Base-by-base conservation (phyloP, 1,140 invertebrate genomes). In the Goniozus legneri region DNA sequence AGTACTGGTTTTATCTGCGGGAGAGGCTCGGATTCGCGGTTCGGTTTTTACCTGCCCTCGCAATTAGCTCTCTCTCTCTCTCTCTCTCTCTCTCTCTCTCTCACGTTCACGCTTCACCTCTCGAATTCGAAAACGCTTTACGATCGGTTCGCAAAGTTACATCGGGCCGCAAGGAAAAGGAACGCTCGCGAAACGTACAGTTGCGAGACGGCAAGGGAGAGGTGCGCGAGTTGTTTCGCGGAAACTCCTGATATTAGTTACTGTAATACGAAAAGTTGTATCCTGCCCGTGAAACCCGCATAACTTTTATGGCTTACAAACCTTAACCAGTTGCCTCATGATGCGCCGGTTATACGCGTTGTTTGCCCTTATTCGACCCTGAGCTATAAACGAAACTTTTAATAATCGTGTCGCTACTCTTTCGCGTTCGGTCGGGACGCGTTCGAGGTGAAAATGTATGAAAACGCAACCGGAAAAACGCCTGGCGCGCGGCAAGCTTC, bases 261-360 rank as follows among this genome's bases (percentile, higher is more conserved):
- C 39, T 24, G 45, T 58, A 58, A 58, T 40, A 49, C 22, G 42
- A 33, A 52, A 58, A 58, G 44, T 58, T 60, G 50, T 37, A 54
- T 37, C 48, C 47, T n/a, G 35, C 10, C 53, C 48, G 35, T 46
- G 39, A 46, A 51, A 45, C 42, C 39, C 19, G 16, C 39, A 31
- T 50, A 60, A 64, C 58, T 64, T 64, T 62, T 58, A 62, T 58
- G 53, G 47, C 56, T 57, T 46, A 55, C 35, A 50, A 54, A 47
- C 45, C 48, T 49, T 50, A 33, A 45, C 22, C 16, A 33, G 55
- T 30, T 51, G 37, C 46, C 54, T 42, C 31, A 48, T 21, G 42
- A 41, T 44, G 40, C 30, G 24, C 21, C 49, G 41, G 55, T 52
- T 58, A 52, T 52, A 44, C 45, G n/a, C n/a, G n/a, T n/a, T n/a